phyloP scores from a whole-genome alignment of 1,140 invertebrate species.

The Drosophila kikkawai region DNA sequence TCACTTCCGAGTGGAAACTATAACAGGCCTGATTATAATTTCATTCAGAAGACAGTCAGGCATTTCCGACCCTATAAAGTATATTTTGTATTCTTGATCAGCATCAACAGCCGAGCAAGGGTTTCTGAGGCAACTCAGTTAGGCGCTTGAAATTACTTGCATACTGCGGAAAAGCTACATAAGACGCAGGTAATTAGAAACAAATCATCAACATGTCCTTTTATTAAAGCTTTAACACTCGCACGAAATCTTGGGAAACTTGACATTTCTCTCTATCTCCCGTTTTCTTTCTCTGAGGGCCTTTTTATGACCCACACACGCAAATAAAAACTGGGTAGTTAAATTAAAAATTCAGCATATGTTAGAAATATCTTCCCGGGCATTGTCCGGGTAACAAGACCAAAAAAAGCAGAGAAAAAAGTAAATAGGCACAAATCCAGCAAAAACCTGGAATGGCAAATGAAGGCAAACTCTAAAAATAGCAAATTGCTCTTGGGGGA shows the following conservation, averaged over 20 bases:
- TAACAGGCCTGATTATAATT: too few species aligned
- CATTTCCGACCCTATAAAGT: too few species aligned
- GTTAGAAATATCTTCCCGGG: conserved; percentile 11
- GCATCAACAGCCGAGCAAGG: too few species aligned
- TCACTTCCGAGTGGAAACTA: too few species aligned
- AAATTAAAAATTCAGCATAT: conserved; percentile 67
- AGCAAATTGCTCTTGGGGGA: conserved; percentile 39
- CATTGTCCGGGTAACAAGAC: conserved; percentile 17
- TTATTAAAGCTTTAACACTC: conserved; percentile 34
- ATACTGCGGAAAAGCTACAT: conserved; percentile 26
- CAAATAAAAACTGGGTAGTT: conserved; percentile 71
- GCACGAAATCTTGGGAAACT: conserved; percentile 1
- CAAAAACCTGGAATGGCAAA: conserved; percentile 39
- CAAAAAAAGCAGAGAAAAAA: not conserved
- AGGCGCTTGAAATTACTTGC: conserved; percentile 57
- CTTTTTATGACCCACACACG: conserved; percentile 49
- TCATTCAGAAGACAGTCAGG: too few species aligned
- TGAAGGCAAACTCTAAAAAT: conserved; percentile 54
- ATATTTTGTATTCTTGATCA: too few species aligned
- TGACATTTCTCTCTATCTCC: not conserved
- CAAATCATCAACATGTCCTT: conserved; percentile 8
- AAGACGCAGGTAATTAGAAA: conserved; percentile 54
- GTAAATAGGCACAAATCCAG: conserved; percentile 12
- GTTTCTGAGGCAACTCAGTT: not conserved
- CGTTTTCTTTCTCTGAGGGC: not conserved